Evolutionary conservation across 2,113 vertebrate genomes (phyloP), one percentile per base, ranked within the genome.

Genomic region (Apaloderma vittatum): DNA sequence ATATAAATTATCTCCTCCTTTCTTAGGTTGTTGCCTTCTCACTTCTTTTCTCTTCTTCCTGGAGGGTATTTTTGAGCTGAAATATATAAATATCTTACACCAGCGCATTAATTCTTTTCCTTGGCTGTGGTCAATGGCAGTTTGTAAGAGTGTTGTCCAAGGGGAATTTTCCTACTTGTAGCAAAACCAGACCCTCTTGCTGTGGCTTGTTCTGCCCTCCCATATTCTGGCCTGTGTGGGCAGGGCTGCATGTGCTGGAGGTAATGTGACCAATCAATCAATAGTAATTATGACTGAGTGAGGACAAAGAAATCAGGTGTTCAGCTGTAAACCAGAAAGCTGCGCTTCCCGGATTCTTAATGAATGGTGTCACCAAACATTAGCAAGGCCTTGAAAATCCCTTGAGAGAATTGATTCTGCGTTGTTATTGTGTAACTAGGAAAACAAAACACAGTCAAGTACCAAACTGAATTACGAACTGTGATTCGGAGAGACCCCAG

Each of bases 31-130:
- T 45, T 80, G 63, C 30, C 23, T 95, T 95, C 62, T 88, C 54
- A 34, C 51, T 93, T 86, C 51, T 92, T 88, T 93, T 92, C 79
- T 88, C 59, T 93, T 92, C 37, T 90, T 92, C 67, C 81, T 72
- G 43, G 34, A 86, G 63, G 59, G 45, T 79, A 48, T 55, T 92
- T 91, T 70, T 76, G 77, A 79, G 71, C 34, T 70, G 55, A 80
- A 83, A 83, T 36, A 54, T 27, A 71, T 29, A 88, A 65, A 32
- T 70, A 86, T 45, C 27, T 93, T 90, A 55, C 55, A 73, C 8
- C 2, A 71, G n/a, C 10, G 46, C 36, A 26, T 59, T 90, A 20
- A 18, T 75, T 57, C 74, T 74, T 91, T 79, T 30, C 54, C 49
- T 90, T 92, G 43, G 54, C 51, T 59, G 12, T 48, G 29, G 67